Conservation (phyloP, 2,113 vertebrate species). For the Toxotes chatareus region DNA sequence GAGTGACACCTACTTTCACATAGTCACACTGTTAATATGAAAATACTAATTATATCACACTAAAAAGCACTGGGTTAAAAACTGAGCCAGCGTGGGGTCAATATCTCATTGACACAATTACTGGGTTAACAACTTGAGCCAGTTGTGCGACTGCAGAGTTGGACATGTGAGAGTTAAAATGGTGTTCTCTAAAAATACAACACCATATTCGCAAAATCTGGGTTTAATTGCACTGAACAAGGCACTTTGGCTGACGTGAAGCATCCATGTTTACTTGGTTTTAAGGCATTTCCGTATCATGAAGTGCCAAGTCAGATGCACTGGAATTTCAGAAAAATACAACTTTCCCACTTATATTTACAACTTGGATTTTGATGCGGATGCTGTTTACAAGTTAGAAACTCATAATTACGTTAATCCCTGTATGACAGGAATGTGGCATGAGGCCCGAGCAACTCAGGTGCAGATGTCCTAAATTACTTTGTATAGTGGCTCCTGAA, state of each 20-base stretch:
- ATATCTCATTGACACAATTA: background rate
- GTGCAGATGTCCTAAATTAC: background rate
- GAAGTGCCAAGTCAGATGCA: background rate
- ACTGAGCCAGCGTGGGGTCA: too few species aligned
- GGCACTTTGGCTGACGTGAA: background rate
- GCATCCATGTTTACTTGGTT: background rate
- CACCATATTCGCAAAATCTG: background rate
- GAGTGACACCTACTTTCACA: too few species aligned
- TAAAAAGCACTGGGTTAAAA: too few species aligned
- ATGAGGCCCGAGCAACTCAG: background rate
- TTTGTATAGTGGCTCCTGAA: background rate
- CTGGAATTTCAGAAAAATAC: background rate
- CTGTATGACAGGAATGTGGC: background rate
- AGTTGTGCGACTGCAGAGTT: too few species aligned
- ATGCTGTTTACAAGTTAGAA: background rate
- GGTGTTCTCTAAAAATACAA: too few species aligned
- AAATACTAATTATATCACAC: too few species aligned
- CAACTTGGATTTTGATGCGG: background rate
- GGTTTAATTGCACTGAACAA: background rate
- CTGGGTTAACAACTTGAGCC: background rate
- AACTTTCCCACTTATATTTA: background rate
- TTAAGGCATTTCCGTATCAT: background rate
- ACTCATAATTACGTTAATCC: background rate
- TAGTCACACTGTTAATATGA: too few species aligned
- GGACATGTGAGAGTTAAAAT: too few species aligned